A percentile compares a stretch with the other conserved stretches of the same genome.
Conservation (phyloP, 2,113 vertebrate genomes). For the Salvator merianae region DNA sequence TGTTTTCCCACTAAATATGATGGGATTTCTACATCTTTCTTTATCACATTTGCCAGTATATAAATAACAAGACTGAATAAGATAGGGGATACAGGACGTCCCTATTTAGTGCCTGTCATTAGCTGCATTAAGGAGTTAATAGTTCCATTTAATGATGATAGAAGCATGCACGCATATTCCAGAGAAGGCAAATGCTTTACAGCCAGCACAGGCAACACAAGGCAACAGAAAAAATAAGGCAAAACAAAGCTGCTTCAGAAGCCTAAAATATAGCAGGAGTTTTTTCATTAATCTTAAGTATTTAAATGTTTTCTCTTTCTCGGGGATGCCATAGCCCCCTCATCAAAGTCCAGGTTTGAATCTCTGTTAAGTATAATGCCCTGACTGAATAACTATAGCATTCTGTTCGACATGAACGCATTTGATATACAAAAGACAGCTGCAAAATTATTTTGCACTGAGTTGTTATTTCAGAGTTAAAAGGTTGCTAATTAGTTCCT, state of each 20-base stretch:
- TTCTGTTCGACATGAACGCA: background rate
- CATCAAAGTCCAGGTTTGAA: background rate
- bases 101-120: too few species aligned
- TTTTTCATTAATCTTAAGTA: background rate
- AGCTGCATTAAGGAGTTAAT: background rate
- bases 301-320: background rate
- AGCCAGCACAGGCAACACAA: rapidly evolving
- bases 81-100: too few species aligned
- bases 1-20: too few species aligned
- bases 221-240: rapidly evolving
- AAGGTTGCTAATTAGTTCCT: constrained; percentile 59
- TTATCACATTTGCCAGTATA: too few species aligned
- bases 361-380: constrained; percentile 20
- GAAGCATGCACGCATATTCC: background rate
- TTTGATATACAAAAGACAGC: constrained; percentile 22
- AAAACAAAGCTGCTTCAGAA: background rate
- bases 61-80: too few species aligned
- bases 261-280: background rate
- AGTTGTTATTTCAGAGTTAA: constrained; percentile 52
- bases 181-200: background rate
- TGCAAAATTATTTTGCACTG: constrained; percentile 6
- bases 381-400: background rate
- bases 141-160: background rate
- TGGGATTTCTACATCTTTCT: too few species aligned
- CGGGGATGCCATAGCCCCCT: background rate